These are phyloP conservation scores for Pangasius mekongensis DNA, from an alignment of 2,797 vertebrate species.

Conservation along the genomic window DNA sequence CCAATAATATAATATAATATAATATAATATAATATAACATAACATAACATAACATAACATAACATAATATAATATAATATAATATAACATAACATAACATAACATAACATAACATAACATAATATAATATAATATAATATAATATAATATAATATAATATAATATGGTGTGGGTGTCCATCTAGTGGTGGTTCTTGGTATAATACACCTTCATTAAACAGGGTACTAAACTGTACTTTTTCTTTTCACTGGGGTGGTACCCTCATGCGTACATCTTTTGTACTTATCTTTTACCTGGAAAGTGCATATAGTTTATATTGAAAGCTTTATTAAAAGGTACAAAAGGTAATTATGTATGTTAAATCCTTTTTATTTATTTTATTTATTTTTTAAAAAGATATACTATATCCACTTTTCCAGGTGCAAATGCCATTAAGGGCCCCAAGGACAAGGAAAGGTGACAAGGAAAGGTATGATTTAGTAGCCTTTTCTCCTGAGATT, in stretches of 20 bases:
- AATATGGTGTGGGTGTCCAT: conserved; percentile 14
- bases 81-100: no score
- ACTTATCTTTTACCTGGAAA: background rate
- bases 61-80: background rate
- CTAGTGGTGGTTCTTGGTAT: conserved; percentile 23
- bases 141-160: background rate
- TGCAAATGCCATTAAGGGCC: background rate
- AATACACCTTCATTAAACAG: background rate
- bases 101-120: background rate
- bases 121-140: background rate
- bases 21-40: background rate
- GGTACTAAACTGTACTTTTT: background rate
- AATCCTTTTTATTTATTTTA: no score
- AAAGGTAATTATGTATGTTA: background rate
- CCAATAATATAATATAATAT: background rate
- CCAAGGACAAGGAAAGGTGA: background rate
- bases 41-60: background rate
- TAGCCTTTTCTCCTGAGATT: background rate
- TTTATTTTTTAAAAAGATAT: background rate
- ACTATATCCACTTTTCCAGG: background rate
- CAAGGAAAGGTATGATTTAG: background rate
- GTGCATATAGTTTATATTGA: background rate
- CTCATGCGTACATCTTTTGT: background rate
- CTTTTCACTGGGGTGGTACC: background rate
- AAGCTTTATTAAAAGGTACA: background rate